Evolutionary conservation across 2,888 invertebrate species (phyloP).

Genomic region (Campopleginae sp.): DNA sequence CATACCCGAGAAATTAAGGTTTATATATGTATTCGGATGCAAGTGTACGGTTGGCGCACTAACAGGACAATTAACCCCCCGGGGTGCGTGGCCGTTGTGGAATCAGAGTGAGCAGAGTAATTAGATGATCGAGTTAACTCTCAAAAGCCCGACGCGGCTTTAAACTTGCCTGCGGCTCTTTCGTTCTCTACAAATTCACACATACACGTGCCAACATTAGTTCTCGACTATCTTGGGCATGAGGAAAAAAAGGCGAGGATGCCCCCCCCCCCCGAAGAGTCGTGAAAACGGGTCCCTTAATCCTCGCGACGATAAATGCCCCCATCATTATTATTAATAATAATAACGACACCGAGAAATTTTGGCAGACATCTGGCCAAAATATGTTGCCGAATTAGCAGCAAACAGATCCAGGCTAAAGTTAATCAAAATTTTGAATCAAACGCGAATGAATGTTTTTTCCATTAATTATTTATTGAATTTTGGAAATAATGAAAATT

Average conservation of each 20-base stretch:
- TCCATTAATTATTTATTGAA: no score
- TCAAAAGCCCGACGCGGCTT: slow-evolving; percentile 76
- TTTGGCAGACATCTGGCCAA: neutral
- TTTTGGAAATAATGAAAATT: neutral
- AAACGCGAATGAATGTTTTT: neutral
- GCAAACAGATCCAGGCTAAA: neutral
- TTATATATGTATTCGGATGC: slow-evolving; percentile 11
- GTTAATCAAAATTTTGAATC: neutral
- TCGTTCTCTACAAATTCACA: neutral
- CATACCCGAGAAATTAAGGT: neutral
- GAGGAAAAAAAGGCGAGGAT: neutral
- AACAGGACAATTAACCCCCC: slow-evolving; percentile 82
- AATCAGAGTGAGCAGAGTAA: slow-evolving; percentile 73
- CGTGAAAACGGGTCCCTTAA: neutral
- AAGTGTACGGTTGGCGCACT: slow-evolving; percentile 63
- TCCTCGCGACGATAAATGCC: neutral
- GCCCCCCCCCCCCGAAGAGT: slow-evolving; percentile 16
- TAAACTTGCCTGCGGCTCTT: slow-evolving; percentile 68
- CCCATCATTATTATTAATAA: neutral
- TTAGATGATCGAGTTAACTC: slow-evolving; percentile 82
- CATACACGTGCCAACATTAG: neutral
- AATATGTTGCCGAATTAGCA: neutral
- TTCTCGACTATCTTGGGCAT: neutral
- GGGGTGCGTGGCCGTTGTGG: slow-evolving; percentile 52
- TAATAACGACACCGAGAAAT: neutral